Conservation (phyloP, 2,888 invertebrate genomes). For the Sminthurinus aureus region DNA sequence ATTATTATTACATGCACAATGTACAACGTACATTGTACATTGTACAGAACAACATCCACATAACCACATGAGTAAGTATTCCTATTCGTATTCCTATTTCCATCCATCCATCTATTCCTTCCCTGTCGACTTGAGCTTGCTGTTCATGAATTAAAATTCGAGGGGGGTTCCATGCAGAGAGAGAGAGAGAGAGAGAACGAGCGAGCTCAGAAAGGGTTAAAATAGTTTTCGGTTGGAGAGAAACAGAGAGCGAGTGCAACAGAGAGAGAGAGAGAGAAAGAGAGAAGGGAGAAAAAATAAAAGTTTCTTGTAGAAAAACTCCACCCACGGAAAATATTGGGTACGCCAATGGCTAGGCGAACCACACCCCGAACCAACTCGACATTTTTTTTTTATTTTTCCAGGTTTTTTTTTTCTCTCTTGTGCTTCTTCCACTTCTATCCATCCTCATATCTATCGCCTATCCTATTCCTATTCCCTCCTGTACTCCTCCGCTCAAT, state of each 20-base stretch:
- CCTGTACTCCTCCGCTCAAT: constrained; percentile 20
- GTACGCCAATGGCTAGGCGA: constrained; percentile 43
- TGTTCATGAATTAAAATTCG: constrained; percentile 38
- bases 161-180: constrained; percentile 32
- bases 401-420: background rate
- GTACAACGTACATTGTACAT: too few species aligned
- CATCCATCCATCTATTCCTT: too few species aligned
- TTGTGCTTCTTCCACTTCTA: background rate
- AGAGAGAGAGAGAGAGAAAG: background rate
- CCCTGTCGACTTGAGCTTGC: constrained; percentile 19
- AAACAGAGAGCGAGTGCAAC: background rate
- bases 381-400: constrained; percentile 39
- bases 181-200: constrained; percentile 15
- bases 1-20: too few species aligned
- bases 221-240: constrained; percentile 25
- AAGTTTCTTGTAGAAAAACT: constrained; percentile 40
- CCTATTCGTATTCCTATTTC: background rate
- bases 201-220: constrained; percentile 21
- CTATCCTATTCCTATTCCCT: constrained; percentile 2
- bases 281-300: constrained; percentile 19
- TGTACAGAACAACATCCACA: background rate
- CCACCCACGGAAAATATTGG: constrained; percentile 45
- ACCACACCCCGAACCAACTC: constrained; percentile 41
- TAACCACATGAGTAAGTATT: background rate
- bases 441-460: constrained; percentile 14